A percentile compares a stretch with the other conserved stretches of the same genome.
phyloP scores from a whole-genome alignment of 2,113 vertebrate species.

The Apeltes quadracus region DNA sequence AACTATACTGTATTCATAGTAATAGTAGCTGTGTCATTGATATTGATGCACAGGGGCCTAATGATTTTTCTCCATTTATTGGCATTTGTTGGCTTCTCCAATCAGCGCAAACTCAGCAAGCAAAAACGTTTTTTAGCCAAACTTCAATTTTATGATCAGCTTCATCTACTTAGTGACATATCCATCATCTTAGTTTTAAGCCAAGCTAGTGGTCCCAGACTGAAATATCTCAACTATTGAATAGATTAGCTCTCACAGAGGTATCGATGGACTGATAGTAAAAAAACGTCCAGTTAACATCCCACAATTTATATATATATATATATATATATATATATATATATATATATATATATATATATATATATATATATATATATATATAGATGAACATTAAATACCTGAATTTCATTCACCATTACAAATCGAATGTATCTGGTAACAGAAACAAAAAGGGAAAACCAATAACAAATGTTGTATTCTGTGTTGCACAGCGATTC shows the following conservation, averaged over 20 bases:
- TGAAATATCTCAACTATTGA: background rate
- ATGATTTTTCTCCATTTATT: too few relatives aligned
- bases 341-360: background rate
- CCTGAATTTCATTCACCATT: background rate
- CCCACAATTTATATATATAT: background rate
- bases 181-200: background rate
- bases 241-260: background rate
- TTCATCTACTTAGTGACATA: background rate
- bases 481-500: background rate
- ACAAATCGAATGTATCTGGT: background rate
- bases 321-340: background rate
- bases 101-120: background rate
- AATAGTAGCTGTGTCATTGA: conserved; percentile 21
- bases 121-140: background rate
- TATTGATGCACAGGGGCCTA: background rate
- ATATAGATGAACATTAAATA: background rate
- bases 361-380: background rate
- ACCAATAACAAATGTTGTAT: background rate
- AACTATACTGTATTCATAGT: background rate
- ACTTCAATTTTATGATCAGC: background rate
- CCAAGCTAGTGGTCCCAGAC: background rate
- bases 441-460: background rate
- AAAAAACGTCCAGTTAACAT: background rate
- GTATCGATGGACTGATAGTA: background rate
- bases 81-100: background rate